Evolutionary conservation across 1,140 invertebrate genomes (phyloP), one percentile per base, ranked within the genome.

Genomic region (Drosophila orena): DNA sequence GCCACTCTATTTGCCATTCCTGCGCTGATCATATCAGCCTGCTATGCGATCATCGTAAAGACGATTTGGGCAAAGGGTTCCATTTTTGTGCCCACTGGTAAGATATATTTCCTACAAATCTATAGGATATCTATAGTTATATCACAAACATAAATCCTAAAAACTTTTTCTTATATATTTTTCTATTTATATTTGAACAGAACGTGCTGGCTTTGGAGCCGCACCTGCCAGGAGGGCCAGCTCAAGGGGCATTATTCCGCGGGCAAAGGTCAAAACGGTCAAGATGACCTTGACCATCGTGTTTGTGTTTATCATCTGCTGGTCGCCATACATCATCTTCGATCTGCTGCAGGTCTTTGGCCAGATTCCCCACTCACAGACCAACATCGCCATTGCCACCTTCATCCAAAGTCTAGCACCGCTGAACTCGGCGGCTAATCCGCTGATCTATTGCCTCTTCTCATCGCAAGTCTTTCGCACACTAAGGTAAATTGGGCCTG

Each of bases 251-350:
- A 95, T 98, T 20, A 98, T 99, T 89, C 98, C 98, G 2, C 94
- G 97, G 79, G 98, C 98, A 8, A 98, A 98, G 93, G 97, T 99
- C 71, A 98, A 98, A 93, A 98, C 97, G n/a, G 96, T 98, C 44
- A 99, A 99, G 93, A 98, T 99, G 98, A 98, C 98, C 1, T 96
- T 98, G 73, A 97, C 98, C 61, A 99, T 99, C 81, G 97, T 99
- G 65, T 97, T 98, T 86, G 98, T 98, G 14, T 99, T 99, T 93
- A 96, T 99, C 54, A 90, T 98, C 3, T 99, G 98, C 93, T 99
- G 98, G 98, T 98, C 97, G 76, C 98, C 98, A 0, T 99, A 98
- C 92, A 97, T 98, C 91, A 94, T 99, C 37, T 99, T 98, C 92
- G 97, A 98, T 92, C 93, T 99, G 20, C 94, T 99, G 2, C 97